Evolutionary conservation across 2,797 vertebrate species (phyloP), one percentile per base, ranked within the genome.

Genomic region (Gallirallus australis): DNA sequence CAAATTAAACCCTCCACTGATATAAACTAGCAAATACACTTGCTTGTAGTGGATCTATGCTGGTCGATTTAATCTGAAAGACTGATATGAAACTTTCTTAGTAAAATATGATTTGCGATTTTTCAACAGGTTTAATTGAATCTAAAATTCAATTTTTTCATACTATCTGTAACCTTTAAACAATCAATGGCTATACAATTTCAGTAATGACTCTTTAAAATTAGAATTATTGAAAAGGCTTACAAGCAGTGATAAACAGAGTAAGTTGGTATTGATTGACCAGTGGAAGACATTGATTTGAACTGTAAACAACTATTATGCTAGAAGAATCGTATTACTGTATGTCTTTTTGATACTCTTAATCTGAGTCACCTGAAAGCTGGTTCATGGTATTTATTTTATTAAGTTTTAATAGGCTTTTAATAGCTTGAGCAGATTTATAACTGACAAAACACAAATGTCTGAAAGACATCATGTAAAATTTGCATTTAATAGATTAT

Each of bases 211-310:
- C 90, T 97, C 84, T 93, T 97, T 96, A 97, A 97, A 98, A 97
- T 97, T 96, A 97, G 86, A 98, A 95, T 94, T 96, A 97, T 97
- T 96, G 97, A 93, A 98, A 97, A 97, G 75, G 42, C 66, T 97
- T 97, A 79, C 87, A 86, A 89, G 89, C 50, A 85, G 77, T 96
- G 90, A 97, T 95, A 96, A 97, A 96, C 84, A 85, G 85, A 96
- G 93, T 84, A 91, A 96, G 95, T 28, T 40, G 39, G 19, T 98
- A 98, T 98, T 93, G 97, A 98, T 93, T 94, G 92, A 54, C 66
- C 48, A 81, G 47, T 93, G 60, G 63, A 93, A 95, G 47, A 88
- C 80, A 97, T 90, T 83, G 94, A 97, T 95, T 95, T 95, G 65
- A 66, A 79, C 81, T 92, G 73, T 93, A 96, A 98, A 91, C 50